Base-by-base conservation (phyloP, 2,113 vertebrate genomes). In the Petrocephalus microphthalmus region DNA sequence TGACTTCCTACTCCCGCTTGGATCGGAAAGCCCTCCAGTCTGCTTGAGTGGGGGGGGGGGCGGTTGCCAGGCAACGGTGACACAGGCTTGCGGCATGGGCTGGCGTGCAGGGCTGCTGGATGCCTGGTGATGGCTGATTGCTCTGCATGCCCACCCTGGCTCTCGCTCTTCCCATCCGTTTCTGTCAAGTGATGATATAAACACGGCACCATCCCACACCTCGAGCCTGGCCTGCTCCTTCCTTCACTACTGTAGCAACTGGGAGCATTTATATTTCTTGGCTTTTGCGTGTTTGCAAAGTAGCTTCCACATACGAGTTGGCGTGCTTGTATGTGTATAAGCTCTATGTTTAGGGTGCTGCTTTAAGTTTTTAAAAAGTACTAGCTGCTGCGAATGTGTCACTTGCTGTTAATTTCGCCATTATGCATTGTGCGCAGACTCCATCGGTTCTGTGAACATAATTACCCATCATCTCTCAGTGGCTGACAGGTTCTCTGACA, bases 1-100 rank as follows among this genome's bases (percentile, higher is more conserved):
- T n/a, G 7, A 74, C 86, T 87, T 87, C 60, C 64, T 71, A 49
- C 86, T 60, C 45, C 15, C n/a, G 86, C 71, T 33, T 78, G 71
- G 25, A 87, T 60, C 86, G 49, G 86, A 71, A 85, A 71, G 25
- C 57, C 37, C 86, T 17, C 42, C 22, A 6, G 20, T 67, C 3
- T 29, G 86, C 42, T 67, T 87, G 7, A 25, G 86, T 47, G 57
- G 25, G 13, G 52, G 13, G 13, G n/a, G 20, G 51, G n/a, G 33
- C 3, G 7, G 78, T 84, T 53, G 78, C 78, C 78, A 84, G 88
- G 88, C 88, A 67, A 84, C 56, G 45, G 7, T 84, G 22, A 64
- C 87, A 64, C 7, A 60, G 87, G 87, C 51, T 52, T 19, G 53
- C 11, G 19, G 51, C 51, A 53, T 8, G 15, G 19, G 53, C 84